Conservation (phyloP, 1,140 invertebrate species). For the Hesperophylax magnus region DNA sequence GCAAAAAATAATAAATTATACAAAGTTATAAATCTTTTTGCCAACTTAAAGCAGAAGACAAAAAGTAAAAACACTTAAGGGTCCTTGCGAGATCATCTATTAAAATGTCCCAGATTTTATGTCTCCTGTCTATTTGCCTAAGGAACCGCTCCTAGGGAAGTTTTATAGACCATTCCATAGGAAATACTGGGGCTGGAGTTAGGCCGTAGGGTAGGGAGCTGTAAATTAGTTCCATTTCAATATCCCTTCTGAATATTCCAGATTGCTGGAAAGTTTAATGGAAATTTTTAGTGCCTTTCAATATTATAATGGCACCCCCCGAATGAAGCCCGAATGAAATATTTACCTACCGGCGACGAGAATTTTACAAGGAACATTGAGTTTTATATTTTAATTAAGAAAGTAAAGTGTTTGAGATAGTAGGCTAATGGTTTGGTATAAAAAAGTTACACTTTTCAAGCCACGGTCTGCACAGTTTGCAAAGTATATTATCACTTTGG, state of each 20-base stretch:
- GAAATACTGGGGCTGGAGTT: slow-evolving; percentile 22
- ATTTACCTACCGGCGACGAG: not conserved
- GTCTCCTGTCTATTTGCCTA: slow-evolving; percentile 12
- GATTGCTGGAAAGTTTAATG: slow-evolving; percentile 31
- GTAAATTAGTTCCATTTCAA: slow-evolving; percentile 35
- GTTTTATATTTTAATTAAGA: no score
- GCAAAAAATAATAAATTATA: no score
- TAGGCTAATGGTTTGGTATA: no score
- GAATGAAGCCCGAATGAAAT: not conserved
- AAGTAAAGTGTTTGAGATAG: no score
- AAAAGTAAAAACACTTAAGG: no score
- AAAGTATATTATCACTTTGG: no score
- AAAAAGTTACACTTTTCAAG: no score
- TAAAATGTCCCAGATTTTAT: slow-evolving; percentile 18
- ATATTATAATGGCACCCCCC: not conserved
- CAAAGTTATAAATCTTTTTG: no score
- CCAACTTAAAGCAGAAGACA: no score
- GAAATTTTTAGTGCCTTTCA: slow-evolving; percentile 32
- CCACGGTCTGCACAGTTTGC: no score
- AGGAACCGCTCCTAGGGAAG: not conserved
- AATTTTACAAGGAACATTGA: not conserved
- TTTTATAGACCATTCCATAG: slow-evolving; percentile 26
- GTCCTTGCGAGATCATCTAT: not conserved
- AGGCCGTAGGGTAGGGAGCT: slow-evolving; percentile 6
- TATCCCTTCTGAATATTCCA: slow-evolving; percentile 20